phyloP scores from a whole-genome alignment of 2,888 invertebrate genomes.

The Temnothorax ravouxi region DNA sequence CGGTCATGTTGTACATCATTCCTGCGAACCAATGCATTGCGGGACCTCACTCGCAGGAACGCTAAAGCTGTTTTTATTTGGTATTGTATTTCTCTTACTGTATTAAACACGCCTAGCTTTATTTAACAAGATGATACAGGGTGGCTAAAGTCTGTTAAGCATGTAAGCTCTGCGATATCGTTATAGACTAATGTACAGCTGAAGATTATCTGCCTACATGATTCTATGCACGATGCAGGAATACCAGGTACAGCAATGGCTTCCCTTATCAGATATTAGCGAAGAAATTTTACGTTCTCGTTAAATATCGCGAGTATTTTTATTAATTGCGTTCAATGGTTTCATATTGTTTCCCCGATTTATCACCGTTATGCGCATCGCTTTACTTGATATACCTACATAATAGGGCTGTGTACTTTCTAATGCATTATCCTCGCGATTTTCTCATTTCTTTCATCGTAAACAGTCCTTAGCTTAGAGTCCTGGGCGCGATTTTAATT shows the following conservation, averaged over 20 bases:
- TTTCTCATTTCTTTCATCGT: slow-evolving; percentile 8
- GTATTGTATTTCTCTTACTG: slow-evolving; percentile 72
- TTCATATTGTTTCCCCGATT: background rate
- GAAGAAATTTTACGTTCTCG: background rate
- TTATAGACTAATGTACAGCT: slow-evolving; percentile 80
- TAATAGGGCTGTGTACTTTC: background rate
- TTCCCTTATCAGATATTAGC: background rate
- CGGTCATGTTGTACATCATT: background rate
- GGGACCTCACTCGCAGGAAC: slow-evolving; percentile 68
- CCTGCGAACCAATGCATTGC: slow-evolving; percentile 60
- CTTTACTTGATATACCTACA: slow-evolving; percentile 33
- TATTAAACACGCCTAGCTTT: slow-evolving; percentile 86
- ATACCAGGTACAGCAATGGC: slow-evolving; percentile 56
- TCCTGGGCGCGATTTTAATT: slow-evolving; percentile 52
- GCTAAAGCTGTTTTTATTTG: slow-evolving; percentile 63
- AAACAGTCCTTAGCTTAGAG: slow-evolving; percentile 46
- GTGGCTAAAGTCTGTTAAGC: slow-evolving; percentile 83
- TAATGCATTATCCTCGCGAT: slow-evolving; percentile 34
- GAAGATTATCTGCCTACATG: slow-evolving; percentile 78
- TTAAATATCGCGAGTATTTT: background rate
- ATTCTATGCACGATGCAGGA: slow-evolving; percentile 67
- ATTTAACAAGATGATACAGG: slow-evolving; percentile 85
- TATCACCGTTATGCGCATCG: background rate
- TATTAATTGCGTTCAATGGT: background rate
- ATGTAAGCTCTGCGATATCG: slow-evolving; percentile 81